Evolutionary conservation across 1,140 invertebrate species (phyloP), one percentile per base, ranked within the genome.

Genomic region (Drosophila rufa): DNA sequence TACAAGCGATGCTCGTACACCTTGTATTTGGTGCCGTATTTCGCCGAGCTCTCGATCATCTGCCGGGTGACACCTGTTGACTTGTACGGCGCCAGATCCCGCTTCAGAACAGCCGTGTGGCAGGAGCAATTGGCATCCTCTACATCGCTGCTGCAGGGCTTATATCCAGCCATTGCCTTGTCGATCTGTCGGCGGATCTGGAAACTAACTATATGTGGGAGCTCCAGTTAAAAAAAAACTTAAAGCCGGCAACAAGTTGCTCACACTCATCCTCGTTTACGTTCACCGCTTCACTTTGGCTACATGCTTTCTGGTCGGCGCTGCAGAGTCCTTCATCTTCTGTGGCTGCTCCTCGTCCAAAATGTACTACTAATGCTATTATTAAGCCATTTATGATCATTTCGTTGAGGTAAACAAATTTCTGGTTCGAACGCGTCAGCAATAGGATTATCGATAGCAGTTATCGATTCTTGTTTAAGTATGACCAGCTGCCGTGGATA

Each of bases 1-100:
- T 97, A 99, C 12, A 99, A 93, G 85, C 95, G 95, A 50, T 97
- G 94, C 79, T 96, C 93, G 48, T 78, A 81, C 15, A 93, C 95
- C 94, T 99, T 98, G 93, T 99, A 99, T 70, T 95, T 95, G 22
- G 96, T 93, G 3, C 93, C 89, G 75, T 93, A 95, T 94, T 95
- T 96, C 36, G 93, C 81, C 64, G 93, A 94, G 42, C 95, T 94
- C 46, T 95, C 93, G 75, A 98, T 94, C 85, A 95, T 93, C 77
- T 95, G 92, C 81, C 95, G 94, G 3, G 93, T 95, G 57, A 98
- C 97, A 82, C 95, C 94, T 78, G 93, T 91, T 67, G 79, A 69
- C 75, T 95, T 93, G 92, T 97, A 98, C 19, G 94, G 92, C 70
- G 93, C 92, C 38, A 98, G 93, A 92, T 98, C 97, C 17, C 94